A percentile compares a stretch with the other conserved stretches of the same genome.
Conservation (phyloP, 1,140 invertebrate genomes). For the Hylaeus anthracinus region DNA sequence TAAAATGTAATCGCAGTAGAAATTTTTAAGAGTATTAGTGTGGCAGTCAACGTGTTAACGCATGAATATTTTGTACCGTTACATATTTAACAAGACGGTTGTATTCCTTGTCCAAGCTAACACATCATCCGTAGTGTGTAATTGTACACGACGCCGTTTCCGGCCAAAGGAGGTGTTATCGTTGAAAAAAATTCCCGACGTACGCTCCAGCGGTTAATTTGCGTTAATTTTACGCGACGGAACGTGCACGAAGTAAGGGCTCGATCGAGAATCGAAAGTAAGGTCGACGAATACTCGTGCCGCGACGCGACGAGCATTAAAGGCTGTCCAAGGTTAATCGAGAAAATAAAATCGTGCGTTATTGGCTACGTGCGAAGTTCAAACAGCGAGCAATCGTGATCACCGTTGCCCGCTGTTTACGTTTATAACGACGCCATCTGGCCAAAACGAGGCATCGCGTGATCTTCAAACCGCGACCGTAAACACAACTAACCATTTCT, state of each 20-base stretch:
- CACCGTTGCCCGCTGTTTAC: not conserved
- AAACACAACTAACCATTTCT: not conserved
- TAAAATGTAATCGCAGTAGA: too few species aligned
- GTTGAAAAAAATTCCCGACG: not conserved
- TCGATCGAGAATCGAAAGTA: not conserved
- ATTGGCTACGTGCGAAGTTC: not conserved
- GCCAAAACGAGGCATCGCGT: not conserved
- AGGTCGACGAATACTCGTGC: not conserved
- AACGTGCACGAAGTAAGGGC: not conserved
- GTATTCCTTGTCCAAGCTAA: too few species aligned
- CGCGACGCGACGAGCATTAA: not conserved
- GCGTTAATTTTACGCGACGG: not conserved
- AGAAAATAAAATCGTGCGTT: not conserved
- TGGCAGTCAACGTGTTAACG: too few species aligned
- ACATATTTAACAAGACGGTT: too few species aligned
- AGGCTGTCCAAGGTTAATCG: not conserved
- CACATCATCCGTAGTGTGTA: not conserved
- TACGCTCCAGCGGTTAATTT: not conserved
- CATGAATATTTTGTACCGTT: too few species aligned
- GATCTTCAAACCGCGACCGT: slow-evolving; percentile 1
- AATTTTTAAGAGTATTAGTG: too few species aligned
- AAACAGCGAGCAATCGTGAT: slow-evolving; percentile 2
- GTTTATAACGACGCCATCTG: not conserved
- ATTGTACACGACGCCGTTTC: not conserved
- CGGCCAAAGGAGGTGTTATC: not conserved